Conservation (phyloP, 64 coral and sea anemone genomes). For the Montipora efflorescens region DNA sequence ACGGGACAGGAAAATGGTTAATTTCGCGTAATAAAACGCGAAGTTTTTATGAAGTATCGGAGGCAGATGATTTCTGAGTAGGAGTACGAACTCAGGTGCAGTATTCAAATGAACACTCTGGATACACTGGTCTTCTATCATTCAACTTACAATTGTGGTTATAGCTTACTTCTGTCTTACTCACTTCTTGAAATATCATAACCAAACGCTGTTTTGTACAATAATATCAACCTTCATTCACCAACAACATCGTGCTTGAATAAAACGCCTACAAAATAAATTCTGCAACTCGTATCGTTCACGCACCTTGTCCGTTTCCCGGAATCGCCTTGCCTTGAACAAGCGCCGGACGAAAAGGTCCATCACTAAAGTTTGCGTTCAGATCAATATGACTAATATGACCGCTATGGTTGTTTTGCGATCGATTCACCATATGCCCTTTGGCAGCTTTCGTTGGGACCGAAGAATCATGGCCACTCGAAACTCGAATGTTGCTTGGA, state of each 20-base stretch:
- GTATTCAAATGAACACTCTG: not conserved
- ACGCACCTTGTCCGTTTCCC: constrained; percentile 35
- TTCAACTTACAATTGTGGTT: no score
- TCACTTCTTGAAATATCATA: not conserved
- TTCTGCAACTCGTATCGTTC: not conserved
- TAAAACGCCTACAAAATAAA: no score
- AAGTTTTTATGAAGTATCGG: not conserved
- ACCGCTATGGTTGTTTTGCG: constrained; percentile 61
- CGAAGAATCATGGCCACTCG: constrained; percentile 41
- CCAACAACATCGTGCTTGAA: no score
- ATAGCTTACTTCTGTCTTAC: no score
- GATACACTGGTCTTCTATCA: no score
- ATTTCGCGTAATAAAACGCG: not conserved
- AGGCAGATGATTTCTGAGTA: not conserved
- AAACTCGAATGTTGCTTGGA: constrained; percentile 27
- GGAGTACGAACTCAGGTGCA: not conserved
- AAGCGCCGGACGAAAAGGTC: constrained; percentile 69
- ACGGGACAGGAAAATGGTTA: not conserved
- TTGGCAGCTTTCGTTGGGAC: constrained; percentile 24
- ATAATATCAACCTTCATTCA: not conserved
- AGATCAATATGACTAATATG: constrained; percentile 65
- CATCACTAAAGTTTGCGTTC: constrained; percentile 64
- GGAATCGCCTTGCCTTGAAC: constrained; percentile 67
- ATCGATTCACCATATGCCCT: constrained; percentile 56
- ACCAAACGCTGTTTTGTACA: constrained; percentile 4